Percentiles rank a stretch among this genome's conserved stretches.
These are phyloP conservation scores for Meloidogyne floridensis DNA, from an alignment of 1,140 invertebrate species.

Conservation along the genomic window DNA sequence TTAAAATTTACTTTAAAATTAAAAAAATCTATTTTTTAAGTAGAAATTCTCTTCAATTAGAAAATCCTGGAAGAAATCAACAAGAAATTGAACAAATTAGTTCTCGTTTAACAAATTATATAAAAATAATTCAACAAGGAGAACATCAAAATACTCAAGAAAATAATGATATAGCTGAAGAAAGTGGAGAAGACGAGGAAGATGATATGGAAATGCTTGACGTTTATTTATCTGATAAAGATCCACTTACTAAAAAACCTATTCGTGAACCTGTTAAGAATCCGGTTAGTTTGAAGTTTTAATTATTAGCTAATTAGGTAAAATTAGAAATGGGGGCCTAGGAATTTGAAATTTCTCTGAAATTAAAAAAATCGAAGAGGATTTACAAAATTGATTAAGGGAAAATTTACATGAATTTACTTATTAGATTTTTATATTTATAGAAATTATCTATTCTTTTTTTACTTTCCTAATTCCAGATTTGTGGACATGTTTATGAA, in stretches of 20 bases:
- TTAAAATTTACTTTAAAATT: not conserved
- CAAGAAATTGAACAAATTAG: conserved; percentile 13
- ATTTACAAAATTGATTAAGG: too few species aligned
- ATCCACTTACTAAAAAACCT: conserved; percentile 21
- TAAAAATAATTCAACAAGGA: not conserved
- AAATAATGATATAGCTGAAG: conserved; percentile 4
- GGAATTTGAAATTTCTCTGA: too few species aligned
- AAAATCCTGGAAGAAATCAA: conserved; percentile 17
- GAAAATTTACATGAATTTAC: too few species aligned
- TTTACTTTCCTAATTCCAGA: not conserved
- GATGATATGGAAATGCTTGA: conserved; percentile 17
- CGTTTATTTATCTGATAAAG: conserved; percentile 14
- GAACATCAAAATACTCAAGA: too few species aligned
- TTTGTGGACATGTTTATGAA: conserved; percentile 31
- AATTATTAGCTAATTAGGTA: too few species aligned
- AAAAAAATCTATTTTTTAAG: not conserved
- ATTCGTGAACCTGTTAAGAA: conserved; percentile 25
- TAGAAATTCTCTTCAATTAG: conserved; percentile 11
- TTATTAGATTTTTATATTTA: too few species aligned
- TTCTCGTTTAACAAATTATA: not conserved
- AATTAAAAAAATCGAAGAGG: too few species aligned
- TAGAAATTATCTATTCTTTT: not conserved
- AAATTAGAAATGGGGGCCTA: too few species aligned
- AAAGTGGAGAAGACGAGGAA: not conserved
- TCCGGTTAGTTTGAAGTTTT: not conserved